These are phyloP conservation scores for Linepithema humile DNA, from an alignment of 1,140 invertebrate species.

Conservation along the genomic window DNA sequence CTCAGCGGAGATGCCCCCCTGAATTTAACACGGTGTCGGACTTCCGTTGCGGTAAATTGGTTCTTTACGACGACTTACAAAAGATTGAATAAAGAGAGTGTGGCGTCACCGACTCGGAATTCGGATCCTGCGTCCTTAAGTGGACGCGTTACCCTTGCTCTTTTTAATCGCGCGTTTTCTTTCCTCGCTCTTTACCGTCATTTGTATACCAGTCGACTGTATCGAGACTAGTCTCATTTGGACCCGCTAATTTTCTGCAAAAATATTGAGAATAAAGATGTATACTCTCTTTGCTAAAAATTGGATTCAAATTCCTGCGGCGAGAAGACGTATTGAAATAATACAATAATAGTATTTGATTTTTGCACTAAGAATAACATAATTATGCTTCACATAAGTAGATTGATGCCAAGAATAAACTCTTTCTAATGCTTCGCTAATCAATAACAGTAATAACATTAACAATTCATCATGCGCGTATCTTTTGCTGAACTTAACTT, in stretches of 20 bases:
- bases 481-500: neutral
- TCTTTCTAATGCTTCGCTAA: conserved; percentile 7
- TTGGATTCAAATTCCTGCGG: neutral
- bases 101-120: conserved; percentile 70
- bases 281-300: neutral
- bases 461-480: neutral
- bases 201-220: neutral
- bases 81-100: conserved; percentile 56
- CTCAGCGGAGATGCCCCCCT: neutral
- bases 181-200: neutral
- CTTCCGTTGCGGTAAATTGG: conserved; percentile 53
- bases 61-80: conserved; percentile 58
- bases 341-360: neutral
- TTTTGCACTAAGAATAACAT: neutral
- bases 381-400: neutral
- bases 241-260: neutral
- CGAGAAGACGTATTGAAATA: neutral
- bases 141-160: conserved; percentile 42
- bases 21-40: conserved; percentile 50
- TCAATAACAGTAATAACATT: neutral
- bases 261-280: neutral
- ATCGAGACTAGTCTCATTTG: neutral
- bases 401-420: conserved; percentile 5
- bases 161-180: conserved; percentile 23
- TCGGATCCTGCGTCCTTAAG: conserved; percentile 64